phyloP scores from a whole-genome alignment of 2,113 vertebrate genomes.

The Scytalopus superciliaris region DNA sequence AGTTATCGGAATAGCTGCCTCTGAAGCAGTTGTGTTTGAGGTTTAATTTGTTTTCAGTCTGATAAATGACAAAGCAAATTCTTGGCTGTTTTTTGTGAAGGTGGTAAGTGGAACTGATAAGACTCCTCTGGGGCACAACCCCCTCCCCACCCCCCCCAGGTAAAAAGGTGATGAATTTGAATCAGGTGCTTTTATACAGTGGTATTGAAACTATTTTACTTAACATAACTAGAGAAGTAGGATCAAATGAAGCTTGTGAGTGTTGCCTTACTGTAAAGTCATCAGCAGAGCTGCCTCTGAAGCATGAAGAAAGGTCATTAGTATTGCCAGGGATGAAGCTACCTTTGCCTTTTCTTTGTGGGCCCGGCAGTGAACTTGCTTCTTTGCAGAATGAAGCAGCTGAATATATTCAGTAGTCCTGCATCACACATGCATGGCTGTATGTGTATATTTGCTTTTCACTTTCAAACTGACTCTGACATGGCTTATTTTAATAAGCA shows the following conservation, averaged over 20 bases:
- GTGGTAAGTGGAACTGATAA: neutral
- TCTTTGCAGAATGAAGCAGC: neutral
- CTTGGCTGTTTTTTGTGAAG: neutral
- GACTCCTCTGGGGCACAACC: neutral
- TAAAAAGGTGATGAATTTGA: neutral
- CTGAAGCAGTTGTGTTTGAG: neutral
- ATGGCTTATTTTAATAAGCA: neutral
- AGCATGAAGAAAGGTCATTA: neutral
- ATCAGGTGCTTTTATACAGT: neutral
- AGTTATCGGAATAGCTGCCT: neutral
- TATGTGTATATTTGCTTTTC: neutral
- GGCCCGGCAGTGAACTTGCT: neutral
- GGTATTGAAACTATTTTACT: neutral
- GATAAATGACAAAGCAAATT: neutral
- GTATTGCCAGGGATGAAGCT: neutral
- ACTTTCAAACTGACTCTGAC: neutral
- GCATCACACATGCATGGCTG: fast-evolving
- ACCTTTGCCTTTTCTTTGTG: neutral
- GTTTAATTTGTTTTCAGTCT: neutral
- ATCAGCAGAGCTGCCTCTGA: neutral
- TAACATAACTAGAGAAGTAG: neutral
- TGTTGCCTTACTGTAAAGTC: neutral
- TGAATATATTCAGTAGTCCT: neutral
- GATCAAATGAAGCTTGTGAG: neutral
- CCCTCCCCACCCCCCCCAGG: neutral